Evolutionary conservation across 2,113 vertebrate genomes (phyloP).

Genomic region (Notarius lentiginosus): DNA sequence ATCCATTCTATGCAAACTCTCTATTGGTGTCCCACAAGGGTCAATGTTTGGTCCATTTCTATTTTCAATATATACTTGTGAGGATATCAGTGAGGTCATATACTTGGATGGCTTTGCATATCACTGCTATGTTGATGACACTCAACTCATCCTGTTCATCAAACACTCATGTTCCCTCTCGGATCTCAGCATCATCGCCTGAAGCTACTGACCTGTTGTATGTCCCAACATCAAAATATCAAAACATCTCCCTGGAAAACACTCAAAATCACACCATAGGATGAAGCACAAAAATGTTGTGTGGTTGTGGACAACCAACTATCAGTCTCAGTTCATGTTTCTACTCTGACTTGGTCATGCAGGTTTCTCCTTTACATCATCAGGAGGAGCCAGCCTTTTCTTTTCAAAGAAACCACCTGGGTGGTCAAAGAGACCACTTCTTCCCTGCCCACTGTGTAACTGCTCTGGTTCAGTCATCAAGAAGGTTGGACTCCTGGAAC

Average conservation of each 20-base stretch:
- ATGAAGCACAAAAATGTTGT: not conserved
- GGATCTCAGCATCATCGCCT: not conserved
- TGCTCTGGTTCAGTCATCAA: not conserved
- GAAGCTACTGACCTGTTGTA: not conserved
- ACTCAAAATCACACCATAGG: not conserved
- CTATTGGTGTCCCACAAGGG: not conserved
- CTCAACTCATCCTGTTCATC: not conserved
- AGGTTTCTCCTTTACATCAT: too few species aligned
- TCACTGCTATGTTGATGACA: not conserved
- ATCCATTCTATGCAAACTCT: not conserved
- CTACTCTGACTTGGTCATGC: not conserved
- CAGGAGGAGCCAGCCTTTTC: not conserved
- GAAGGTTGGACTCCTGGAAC: not conserved
- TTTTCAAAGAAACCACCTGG: not conserved
- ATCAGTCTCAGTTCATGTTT: not conserved
- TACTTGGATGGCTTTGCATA: not conserved
- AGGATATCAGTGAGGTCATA: not conserved
- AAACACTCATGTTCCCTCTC: not conserved
- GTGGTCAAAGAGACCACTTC: not conserved
- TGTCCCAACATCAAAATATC: not conserved
- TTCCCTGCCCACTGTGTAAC: too few species aligned
- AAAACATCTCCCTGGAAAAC: not conserved
- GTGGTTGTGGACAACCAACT: too few species aligned
- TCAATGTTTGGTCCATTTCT: too few species aligned
- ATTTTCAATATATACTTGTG: too few species aligned